These are phyloP conservation scores for Encarsia formosa DNA, from an alignment of 2,888 invertebrate species.

Conservation along the genomic window DNA sequence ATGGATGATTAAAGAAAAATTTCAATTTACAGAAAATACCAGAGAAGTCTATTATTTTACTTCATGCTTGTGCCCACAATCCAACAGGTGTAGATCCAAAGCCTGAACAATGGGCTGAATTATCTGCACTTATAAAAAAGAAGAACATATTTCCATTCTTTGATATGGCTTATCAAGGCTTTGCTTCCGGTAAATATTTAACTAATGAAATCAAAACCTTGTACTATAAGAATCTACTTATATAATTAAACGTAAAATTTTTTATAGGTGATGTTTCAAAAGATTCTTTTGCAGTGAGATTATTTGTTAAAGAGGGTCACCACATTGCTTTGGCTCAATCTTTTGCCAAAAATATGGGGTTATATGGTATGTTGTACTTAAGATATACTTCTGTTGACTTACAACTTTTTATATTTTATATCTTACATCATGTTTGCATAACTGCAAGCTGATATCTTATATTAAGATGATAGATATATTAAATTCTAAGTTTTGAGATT, in stretches of 20 bases:
- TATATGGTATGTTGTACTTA: slow-evolving; percentile 63
- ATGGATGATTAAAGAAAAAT: slow-evolving; percentile 9
- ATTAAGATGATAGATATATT: background rate
- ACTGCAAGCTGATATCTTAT: background rate
- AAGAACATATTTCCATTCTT: slow-evolving; percentile 85
- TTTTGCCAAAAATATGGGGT: slow-evolving; percentile 96
- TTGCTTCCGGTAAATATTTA: slow-evolving; percentile 66
- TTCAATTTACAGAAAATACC: slow-evolving; percentile 77
- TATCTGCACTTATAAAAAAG: slow-evolving; percentile 77
- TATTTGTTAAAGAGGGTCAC: slow-evolving; percentile 86
- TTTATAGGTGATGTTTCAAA: slow-evolving; percentile 69
- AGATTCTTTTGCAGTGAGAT: slow-evolving; percentile 85
- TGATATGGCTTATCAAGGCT: slow-evolving; percentile 99
- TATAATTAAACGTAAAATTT: too few relatives aligned
- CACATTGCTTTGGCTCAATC: slow-evolving; percentile 85
- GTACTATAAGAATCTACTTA: background rate
- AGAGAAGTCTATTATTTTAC: slow-evolving; percentile 78
- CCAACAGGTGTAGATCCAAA: slow-evolving; percentile 94
- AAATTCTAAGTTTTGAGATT: background rate
- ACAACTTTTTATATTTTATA: too few relatives aligned
- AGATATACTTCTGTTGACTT: too few relatives aligned
- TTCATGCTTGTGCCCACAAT: slow-evolving; percentile 98
- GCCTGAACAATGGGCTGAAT: slow-evolving; percentile 83
- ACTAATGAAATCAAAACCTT: background rate
- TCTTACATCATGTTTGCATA: too few relatives aligned